Conservation (phyloP, 2,797 vertebrate genomes). For the Manis crassicaudata region DNA sequence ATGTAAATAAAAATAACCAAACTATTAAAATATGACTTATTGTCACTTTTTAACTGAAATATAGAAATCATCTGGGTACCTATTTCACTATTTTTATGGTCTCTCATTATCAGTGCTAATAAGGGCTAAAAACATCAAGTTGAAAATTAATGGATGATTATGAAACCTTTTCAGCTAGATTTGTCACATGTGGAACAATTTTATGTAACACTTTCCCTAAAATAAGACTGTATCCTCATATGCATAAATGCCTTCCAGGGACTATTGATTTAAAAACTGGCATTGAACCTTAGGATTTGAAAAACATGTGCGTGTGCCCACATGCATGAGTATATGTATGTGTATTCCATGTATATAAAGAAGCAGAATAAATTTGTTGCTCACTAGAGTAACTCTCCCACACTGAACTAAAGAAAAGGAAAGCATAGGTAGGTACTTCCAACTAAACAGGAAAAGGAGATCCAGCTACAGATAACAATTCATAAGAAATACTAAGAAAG, state of each 20-base stretch:
- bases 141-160: neutral
- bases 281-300: neutral
- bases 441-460: neutral
- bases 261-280: neutral
- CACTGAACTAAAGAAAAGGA: neutral
- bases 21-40: slow-evolving; percentile 21
- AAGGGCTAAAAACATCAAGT: neutral
- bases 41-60: slow-evolving; percentile 10
- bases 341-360: neutral
- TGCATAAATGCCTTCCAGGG: neutral
- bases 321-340: neutral
- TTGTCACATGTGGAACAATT: neutral
- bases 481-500: neutral
- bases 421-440: neutral
- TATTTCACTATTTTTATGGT: neutral
- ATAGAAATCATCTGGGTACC: neutral
- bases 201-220: slow-evolving; percentile 14
- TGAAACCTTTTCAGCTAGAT: neutral
- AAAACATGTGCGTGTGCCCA: neutral
- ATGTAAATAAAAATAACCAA: slow-evolving; percentile 24
- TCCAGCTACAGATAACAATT: neutral
- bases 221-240: neutral
- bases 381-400: neutral
- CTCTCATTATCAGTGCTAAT: neutral
- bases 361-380: neutral